Conservation (phyloP, 92 coral and sea anemone genomes). For the Parazoanthus atlanticus region DNA sequence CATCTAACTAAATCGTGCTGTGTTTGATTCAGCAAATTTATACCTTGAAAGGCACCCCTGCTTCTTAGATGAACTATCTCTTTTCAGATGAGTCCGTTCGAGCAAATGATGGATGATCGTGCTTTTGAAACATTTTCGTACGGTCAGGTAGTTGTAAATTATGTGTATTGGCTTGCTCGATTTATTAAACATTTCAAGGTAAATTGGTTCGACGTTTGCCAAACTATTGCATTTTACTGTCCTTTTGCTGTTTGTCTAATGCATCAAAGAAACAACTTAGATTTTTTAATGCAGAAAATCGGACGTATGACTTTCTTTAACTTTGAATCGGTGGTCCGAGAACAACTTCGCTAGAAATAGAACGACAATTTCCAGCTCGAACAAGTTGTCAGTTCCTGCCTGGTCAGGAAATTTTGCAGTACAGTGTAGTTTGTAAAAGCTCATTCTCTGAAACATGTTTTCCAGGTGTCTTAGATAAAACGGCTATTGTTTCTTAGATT, state of each 20-base stretch:
- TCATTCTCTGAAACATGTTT: not conserved
- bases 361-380: not conserved
- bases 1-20: constrained; percentile 11
- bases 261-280: not conserved
- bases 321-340: not conserved
- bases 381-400: not conserved
- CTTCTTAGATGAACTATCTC: not conserved
- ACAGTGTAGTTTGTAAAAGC: not conserved
- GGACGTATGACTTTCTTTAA: not conserved
- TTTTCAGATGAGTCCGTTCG: not conserved
- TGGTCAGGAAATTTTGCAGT: not conserved
- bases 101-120: not conserved
- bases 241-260: not conserved
- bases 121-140: not conserved
- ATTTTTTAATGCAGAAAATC: not conserved
- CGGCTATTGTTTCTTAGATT: not conserved
- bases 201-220: not conserved
- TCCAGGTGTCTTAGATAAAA: not conserved
- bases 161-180: constrained; percentile 38
- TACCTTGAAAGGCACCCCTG: not conserved
- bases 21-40: not conserved
- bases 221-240: not conserved
- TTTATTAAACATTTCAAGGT: not conserved
- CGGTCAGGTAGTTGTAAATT: not conserved
- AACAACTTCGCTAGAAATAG: too few species aligned